phyloP scores from a whole-genome alignment of 2,797 vertebrate species.

The Avahi laniger region DNA sequence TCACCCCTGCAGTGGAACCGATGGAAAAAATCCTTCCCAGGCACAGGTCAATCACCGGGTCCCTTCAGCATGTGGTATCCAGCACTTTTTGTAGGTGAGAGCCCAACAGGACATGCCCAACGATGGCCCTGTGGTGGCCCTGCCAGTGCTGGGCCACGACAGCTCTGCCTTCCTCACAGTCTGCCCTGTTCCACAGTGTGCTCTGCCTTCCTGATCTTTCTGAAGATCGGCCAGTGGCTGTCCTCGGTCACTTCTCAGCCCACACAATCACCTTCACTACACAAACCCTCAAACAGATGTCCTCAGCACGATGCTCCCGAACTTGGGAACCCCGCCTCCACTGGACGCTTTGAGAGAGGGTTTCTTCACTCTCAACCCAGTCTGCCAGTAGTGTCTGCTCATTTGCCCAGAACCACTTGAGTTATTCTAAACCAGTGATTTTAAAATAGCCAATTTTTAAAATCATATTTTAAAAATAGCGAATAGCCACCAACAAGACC shows the following conservation, averaged over 20 bases:
- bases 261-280: neutral
- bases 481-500: neutral
- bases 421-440: slow-evolving; percentile 50
- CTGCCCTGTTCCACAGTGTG: accelerated
- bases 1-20: neutral
- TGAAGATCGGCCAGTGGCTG: neutral
- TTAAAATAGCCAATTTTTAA: neutral
- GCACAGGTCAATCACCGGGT: neutral
- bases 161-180: neutral
- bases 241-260: neutral
- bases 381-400: neutral
- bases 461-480: neutral
- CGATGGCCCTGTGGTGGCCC: too few relatives aligned
- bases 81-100: neutral
- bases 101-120: neutral
- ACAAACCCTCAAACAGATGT: too few relatives aligned
- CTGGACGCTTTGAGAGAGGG: neutral
- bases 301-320: neutral
- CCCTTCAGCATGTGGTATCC: neutral
- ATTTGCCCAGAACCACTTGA: neutral
- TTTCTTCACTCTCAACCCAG: neutral
- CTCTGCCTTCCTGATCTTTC: neutral
- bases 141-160: neutral
- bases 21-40: neutral
- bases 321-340: neutral